Evolutionary conservation across 1,140 invertebrate species (phyloP).

Genomic region (Neodiprion pinetum): DNA sequence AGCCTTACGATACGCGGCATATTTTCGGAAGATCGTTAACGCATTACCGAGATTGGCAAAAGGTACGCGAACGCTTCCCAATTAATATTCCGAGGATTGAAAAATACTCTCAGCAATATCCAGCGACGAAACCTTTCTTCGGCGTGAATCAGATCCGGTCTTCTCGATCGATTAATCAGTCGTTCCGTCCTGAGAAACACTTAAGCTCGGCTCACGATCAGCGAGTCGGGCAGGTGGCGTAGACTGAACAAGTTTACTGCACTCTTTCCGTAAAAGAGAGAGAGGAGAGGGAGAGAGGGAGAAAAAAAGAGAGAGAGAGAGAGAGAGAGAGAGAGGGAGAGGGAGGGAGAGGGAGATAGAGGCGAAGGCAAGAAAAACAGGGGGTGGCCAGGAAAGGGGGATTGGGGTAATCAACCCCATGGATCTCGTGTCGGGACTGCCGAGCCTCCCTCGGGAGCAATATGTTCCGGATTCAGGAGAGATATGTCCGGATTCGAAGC

Average conservation of each 20-base stretch:
- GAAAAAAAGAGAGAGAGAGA: not conserved
- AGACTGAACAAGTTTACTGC: not conserved
- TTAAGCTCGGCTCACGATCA: no score
- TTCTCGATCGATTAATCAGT: no score
- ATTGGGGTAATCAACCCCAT: constrained; percentile 34
- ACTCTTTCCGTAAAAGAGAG: not conserved
- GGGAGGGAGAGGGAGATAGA: not conserved
- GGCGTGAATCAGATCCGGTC: no score
- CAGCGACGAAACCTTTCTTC: no score
- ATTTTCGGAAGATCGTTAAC: no score
- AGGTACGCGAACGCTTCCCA: no score
- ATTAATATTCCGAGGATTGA: no score
- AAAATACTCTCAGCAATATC: no score
- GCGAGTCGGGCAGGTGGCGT: no score
- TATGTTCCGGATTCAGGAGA: constrained; percentile 36
- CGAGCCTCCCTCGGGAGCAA: constrained; percentile 29
- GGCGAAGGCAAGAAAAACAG: not conserved
- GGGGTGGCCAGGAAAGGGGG: not conserved
- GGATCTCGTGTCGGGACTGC: constrained; percentile 29
- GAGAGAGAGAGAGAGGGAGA: not conserved
- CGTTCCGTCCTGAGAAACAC: no score
- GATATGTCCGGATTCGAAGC: constrained; percentile 37
- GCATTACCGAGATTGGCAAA: no score
- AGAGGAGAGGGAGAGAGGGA: not conserved
- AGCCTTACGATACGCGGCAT: no score